These are phyloP conservation scores for Piezodorus guildinii DNA, from an alignment of 1,140 invertebrate species.

Conservation along the genomic window DNA sequence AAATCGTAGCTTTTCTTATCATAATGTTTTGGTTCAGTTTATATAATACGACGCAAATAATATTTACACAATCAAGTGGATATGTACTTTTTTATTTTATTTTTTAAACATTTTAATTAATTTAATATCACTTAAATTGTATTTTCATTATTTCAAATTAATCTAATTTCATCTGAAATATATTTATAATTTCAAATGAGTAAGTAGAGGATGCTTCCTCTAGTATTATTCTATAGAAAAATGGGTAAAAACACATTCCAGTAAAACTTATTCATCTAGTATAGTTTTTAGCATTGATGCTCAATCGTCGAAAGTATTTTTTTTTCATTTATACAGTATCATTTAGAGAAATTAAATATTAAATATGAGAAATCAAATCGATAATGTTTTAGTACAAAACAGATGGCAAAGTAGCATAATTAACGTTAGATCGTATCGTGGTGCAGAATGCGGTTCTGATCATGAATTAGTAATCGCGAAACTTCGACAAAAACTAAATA, in stretches of 20 bases:
- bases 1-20: neutral
- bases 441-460: no score
- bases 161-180: neutral
- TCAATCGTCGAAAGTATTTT: neutral
- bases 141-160: no score
- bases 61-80: slow-evolving; percentile 7
- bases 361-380: no score
- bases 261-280: neutral
- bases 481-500: no score
- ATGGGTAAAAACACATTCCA: neutral
- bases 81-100: slow-evolving; percentile 4
- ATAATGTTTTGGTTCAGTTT: neutral
- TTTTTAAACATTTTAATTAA: neutral
- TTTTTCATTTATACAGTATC: neutral
- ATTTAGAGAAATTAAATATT: no score
- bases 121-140: no score
- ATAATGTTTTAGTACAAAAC: no score
- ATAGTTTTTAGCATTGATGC: no score
- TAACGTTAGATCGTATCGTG: no score
- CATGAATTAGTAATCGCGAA: no score
- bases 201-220: neutral
- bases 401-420: no score
- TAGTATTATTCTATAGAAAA: neutral
- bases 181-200: neutral
- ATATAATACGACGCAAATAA: neutral